Percentiles rank a stretch among this genome's conserved stretches.
phyloP scores from a whole-genome alignment of 2,797 vertebrate species.

The Anguilla megastoma region DNA sequence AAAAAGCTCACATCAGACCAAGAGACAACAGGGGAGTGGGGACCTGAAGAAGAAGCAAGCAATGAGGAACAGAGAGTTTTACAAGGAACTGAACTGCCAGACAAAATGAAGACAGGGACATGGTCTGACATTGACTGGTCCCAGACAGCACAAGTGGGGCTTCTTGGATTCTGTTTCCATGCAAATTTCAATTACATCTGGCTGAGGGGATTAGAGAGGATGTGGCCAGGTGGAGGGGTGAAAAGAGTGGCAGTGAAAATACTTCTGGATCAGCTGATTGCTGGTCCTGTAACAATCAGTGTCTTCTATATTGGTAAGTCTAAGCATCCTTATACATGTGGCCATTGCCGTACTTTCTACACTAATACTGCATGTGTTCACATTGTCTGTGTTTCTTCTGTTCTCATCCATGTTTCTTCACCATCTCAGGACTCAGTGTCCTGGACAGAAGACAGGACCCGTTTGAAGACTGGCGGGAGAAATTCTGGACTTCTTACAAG shows the following conservation, averaged over 20 bases:
- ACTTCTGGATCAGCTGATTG: constrained; percentile 73
- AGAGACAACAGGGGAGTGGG: constrained; percentile 1
- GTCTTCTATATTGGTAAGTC: constrained; percentile 75
- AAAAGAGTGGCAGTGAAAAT: constrained; percentile 70
- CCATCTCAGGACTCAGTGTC: constrained; percentile 68
- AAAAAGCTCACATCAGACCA: neutral
- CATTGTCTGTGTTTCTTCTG: neutral
- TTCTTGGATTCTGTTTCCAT: constrained; percentile 77
- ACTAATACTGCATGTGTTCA: neutral
- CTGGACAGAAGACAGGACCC: constrained; percentile 70
- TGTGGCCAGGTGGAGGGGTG: constrained; percentile 65
- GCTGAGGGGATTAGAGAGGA: constrained; percentile 71
- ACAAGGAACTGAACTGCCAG: neutral
- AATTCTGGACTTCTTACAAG: constrained; percentile 79
- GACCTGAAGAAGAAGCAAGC: constrained; percentile 7
- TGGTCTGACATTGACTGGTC: constrained; percentile 59
- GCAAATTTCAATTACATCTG: constrained; percentile 80
- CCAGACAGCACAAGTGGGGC: constrained; percentile 70
- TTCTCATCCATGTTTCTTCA: constrained; percentile 22
- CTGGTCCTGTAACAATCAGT: constrained; percentile 75
- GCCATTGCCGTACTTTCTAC: neutral
- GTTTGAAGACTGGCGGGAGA: constrained; percentile 73
- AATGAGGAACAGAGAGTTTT: constrained; percentile 10
- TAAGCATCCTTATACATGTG: neutral
- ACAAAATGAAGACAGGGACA: constrained; percentile 13